phyloP scores from a whole-genome alignment of 2,888 invertebrate species.

The Eugnorisma glareosa region DNA sequence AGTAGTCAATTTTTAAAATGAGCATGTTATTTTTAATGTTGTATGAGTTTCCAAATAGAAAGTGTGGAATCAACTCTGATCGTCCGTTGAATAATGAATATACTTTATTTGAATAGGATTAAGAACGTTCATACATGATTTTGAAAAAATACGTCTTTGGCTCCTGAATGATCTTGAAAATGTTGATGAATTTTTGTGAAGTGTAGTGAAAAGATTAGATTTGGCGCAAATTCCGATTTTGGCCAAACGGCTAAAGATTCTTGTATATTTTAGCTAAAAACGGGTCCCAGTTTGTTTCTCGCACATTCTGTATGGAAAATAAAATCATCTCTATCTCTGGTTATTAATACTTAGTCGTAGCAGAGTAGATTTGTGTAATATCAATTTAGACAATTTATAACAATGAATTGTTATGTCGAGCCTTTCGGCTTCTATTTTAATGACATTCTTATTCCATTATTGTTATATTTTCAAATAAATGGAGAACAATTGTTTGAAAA shows the following conservation, averaged over 20 bases:
- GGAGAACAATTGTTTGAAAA: neutral
- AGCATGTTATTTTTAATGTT: neutral
- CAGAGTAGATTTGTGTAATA: neutral
- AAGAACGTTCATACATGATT: neutral
- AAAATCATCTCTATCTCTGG: neutral
- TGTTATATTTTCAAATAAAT: slow-evolving; percentile 33
- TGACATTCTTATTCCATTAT: slow-evolving; percentile 14
- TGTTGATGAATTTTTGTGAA: neutral
- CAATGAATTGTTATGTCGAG: neutral
- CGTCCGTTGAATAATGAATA: neutral
- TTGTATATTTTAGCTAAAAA: too few species aligned
- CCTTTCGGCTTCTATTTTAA: neutral
- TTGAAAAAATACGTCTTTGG: neutral
- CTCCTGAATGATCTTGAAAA: neutral
- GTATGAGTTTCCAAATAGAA: neutral
- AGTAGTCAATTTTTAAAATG: neutral
- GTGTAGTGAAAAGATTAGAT: neutral
- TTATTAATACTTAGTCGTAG: neutral
- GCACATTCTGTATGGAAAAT: neutral
- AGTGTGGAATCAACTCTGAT: neutral
- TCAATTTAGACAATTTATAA: neutral
- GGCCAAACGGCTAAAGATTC: too few species aligned
- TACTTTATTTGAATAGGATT: neutral
- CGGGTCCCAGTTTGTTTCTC: neutral
- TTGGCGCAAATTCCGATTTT: neutral